A percentile compares a stretch with the other conserved stretches of the same genome.
phyloP scores from a whole-genome alignment of 2,797 vertebrate species.

The Chaenodraco wilsoni region DNA sequence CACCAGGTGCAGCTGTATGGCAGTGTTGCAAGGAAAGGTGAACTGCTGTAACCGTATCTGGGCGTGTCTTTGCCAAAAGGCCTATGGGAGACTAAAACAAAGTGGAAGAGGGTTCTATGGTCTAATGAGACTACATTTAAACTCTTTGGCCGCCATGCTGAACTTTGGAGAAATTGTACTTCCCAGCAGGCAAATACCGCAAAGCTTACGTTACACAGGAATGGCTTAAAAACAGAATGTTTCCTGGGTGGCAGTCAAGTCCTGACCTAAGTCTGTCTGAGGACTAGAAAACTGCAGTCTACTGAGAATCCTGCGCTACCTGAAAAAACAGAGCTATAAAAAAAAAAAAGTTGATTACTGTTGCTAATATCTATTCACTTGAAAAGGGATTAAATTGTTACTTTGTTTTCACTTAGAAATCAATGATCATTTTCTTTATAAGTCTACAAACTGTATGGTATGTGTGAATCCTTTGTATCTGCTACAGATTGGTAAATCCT shows the following conservation, averaged over 20 bases:
- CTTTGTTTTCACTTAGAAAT: conserved; percentile 16
- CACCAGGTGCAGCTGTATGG: conserved; percentile 10
- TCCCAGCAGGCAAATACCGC: conserved; percentile 1
- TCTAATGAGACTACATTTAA: not conserved
- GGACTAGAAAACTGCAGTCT: not conserved
- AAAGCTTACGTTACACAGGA: not conserved
- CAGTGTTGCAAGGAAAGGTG: conserved; percentile 7
- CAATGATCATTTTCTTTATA: not conserved
- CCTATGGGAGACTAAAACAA: not conserved
- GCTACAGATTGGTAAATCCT: conserved; percentile 1
- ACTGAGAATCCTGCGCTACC: not conserved
- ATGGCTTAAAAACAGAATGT: not conserved
- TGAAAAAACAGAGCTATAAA: not conserved
- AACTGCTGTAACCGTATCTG: not conserved
- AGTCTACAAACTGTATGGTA: not conserved
- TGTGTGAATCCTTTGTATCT: conserved; percentile 14
- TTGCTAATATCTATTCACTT: not conserved
- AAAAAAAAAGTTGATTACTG: not conserved
- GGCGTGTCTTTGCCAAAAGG: conserved; percentile 9
- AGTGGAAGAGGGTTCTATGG: not conserved
- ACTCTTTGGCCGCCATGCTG: not conserved
- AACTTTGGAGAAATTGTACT: not conserved
- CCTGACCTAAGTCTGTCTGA: not conserved
- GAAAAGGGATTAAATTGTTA: not conserved
- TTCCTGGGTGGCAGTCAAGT: not conserved